phyloP scores from a whole-genome alignment of 2,888 invertebrate genomes.

The Acanthosepion pharaonis region DNA sequence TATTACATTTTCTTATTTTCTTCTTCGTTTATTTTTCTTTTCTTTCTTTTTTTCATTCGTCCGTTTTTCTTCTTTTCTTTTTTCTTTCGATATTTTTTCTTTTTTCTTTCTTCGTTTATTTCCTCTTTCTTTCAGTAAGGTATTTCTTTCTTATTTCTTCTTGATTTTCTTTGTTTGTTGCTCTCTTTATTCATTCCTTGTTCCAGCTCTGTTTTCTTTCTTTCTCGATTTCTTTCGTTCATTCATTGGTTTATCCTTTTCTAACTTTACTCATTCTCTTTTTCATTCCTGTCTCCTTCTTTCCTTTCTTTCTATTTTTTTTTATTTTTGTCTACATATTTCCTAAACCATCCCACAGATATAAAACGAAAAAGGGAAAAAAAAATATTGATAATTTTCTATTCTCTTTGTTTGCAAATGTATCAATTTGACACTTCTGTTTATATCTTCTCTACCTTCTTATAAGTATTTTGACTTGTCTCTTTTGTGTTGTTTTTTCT shows the following conservation, averaged over 20 bases:
- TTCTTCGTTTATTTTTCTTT: too few relatives aligned
- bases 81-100: not conserved
- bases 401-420: not conserved
- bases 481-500: not conserved
- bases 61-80: not conserved
- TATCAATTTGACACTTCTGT: not conserved
- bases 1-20: too few relatives aligned
- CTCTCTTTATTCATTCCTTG: not conserved
- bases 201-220: not conserved
- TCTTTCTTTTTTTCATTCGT: too few relatives aligned
- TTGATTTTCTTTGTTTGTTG: not conserved
- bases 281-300: too few relatives aligned
- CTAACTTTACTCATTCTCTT: too few relatives aligned
- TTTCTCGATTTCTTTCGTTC: not conserved
- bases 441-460: not conserved
- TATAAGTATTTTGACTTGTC: not conserved
- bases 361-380: not conserved
- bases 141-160: not conserved
- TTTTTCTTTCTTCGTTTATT: not conserved
- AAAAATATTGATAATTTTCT: too few relatives aligned
- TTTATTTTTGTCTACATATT: not conserved
- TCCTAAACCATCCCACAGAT: not conserved
- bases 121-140: not conserved
- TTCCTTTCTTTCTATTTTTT: not conserved
- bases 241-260: not conserved